These are phyloP conservation scores for Tribolium castaneum DNA, from an alignment of 1,140 invertebrate genomes.

Conservation along the genomic window DNA sequence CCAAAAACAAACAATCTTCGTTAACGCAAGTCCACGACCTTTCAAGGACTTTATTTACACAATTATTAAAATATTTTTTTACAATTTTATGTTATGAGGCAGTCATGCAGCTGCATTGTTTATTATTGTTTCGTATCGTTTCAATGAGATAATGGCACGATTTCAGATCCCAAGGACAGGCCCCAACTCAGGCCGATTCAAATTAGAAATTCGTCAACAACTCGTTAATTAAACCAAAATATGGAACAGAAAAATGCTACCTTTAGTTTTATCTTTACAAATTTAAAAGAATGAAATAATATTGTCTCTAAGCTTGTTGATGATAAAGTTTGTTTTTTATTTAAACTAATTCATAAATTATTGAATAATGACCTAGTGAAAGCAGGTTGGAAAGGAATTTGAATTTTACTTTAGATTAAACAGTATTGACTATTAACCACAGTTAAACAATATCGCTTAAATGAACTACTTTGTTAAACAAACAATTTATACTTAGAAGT, in stretches of 20 bases:
- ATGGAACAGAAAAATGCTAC: neutral
- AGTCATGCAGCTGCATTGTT: constrained; percentile 36
- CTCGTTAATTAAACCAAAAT: neutral
- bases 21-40: constrained; percentile 3
- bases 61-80: constrained; percentile 32
- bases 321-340: too few relatives aligned
- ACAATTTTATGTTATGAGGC: constrained; percentile 26
- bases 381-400: too few relatives aligned
- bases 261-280: too few relatives aligned
- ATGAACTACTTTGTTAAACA: too few relatives aligned
- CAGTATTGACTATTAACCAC: too few relatives aligned
- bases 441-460: too few relatives aligned
- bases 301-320: too few relatives aligned
- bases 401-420: too few relatives aligned
- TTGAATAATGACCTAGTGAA: too few relatives aligned
- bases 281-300: too few relatives aligned
- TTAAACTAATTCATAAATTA: too few relatives aligned
- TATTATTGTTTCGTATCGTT: constrained; percentile 28
- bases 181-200: neutral
- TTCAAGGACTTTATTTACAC: constrained; percentile 19
- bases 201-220: neutral
- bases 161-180: neutral
- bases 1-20: constrained; percentile 2
- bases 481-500: too few relatives aligned
- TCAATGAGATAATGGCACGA: constrained; percentile 19